Base-by-base conservation (phyloP, 1,140 invertebrate species). In the Spodoptera frugiperda region DNA sequence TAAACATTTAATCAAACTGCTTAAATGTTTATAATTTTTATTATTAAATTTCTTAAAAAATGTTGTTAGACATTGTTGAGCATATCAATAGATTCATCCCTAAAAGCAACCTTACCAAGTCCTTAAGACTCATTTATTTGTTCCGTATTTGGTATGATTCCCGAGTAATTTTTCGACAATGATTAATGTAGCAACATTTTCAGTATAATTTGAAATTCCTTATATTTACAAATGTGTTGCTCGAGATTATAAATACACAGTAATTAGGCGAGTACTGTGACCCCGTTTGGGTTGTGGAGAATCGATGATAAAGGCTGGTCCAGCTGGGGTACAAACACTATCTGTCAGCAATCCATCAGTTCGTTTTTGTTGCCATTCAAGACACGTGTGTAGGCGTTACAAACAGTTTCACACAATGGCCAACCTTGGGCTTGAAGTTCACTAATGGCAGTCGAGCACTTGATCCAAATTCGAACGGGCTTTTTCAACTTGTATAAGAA, bases 341-440 rank as follows among this genome's bases (percentile, higher is more conserved):
- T 73, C 21, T 73, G 71, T 73, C 57, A 57, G 53, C 39, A 57
- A 84, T 83, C 68, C 81, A 85, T 85, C 84, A 83, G 72, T 15
- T 57, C 17, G 53, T 81, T 84, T 87, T 87, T 84, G 79, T 79
- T 80, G 54, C 49, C 39, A 81, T 71, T 79, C 78, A 78, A 73
- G 78, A 78, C 61, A 74, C 49, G 73, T 79, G 80, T 70, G 77
- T 70, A 81, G 79, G 78, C 80, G 81, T 81, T 78, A 78, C 79
- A 81, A 81, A 81, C 68, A 72, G 17, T 12, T 73, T 59, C 48
- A 57, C 72, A 83, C 78, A 81, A 83, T 79, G 54, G 21, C 21
- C 25, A 76, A 67, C 82, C 82, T 83, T 83, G 78, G 76, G 70
- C 79, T 74, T 79, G 76, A 80, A 61, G 67, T 70, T 76, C 77